Conservation (phyloP, 2,888 invertebrate genomes). For the Drymonia ruficornis region DNA sequence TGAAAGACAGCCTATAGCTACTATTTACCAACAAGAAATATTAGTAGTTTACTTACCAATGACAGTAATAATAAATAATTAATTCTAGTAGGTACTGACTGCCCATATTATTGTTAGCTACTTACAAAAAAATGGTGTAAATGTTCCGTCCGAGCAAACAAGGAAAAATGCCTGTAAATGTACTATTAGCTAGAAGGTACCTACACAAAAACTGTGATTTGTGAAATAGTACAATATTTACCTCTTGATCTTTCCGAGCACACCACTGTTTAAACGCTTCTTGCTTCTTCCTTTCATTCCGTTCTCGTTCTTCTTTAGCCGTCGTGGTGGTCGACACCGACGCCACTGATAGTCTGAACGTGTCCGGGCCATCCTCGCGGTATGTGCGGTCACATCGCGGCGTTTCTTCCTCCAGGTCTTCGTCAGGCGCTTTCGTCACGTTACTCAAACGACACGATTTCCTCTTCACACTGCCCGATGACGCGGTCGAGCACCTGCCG, state of each 20-base stretch:
- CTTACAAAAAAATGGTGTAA: no score
- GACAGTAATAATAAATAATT: no score
- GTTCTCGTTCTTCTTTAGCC: constrained; percentile 75
- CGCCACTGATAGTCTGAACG: constrained; percentile 74
- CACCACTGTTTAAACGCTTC: constrained; percentile 76
- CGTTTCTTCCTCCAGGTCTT: constrained; percentile 54
- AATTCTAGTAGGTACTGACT: no score
- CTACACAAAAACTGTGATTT: no score
- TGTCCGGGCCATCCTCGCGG: constrained; percentile 71
- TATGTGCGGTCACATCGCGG: constrained; percentile 66
- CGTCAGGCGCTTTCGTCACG: constrained; percentile 26
- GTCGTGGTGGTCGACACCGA: constrained; percentile 75
- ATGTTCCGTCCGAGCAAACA: no score
- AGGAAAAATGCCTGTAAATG: no score
- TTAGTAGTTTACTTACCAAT: no score
- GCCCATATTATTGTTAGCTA: no score
- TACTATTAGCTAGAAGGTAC: no score
- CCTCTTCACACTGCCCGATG: constrained; percentile 67
- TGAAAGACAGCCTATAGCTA: no score
- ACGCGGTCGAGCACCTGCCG: constrained; percentile 63
- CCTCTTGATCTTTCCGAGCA: constrained; percentile 75
- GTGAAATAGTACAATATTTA: constrained; percentile 23
- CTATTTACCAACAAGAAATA: no score
- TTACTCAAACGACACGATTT: constrained; percentile 66
- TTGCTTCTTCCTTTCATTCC: constrained; percentile 67